Conservation (phyloP, 1,140 invertebrate genomes). For the Tyrophagus putrescentiae region DNA sequence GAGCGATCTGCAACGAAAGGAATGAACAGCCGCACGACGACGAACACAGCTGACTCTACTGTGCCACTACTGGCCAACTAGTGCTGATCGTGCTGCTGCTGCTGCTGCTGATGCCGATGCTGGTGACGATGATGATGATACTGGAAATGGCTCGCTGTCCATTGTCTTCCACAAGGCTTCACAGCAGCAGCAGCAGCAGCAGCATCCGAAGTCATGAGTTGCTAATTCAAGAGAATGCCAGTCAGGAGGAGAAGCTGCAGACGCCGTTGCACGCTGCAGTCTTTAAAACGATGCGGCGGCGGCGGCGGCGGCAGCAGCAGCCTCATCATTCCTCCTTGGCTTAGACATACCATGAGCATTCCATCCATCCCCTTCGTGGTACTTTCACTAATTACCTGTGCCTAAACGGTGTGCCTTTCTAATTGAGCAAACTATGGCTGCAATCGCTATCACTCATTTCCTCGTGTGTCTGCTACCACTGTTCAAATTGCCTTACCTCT, state of each 20-base stretch:
- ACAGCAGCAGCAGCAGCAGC: neutral
- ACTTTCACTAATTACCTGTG: slow-evolving; percentile 11
- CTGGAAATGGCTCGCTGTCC: slow-evolving; percentile 7
- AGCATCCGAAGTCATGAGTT: too few relatives aligned
- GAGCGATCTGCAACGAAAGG: too few relatives aligned
- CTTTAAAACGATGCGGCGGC: neutral
- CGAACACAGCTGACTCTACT: neutral
- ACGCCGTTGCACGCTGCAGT: neutral
- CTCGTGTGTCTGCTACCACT: neutral
- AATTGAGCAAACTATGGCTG: too few relatives aligned
- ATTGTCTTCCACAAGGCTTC: neutral
- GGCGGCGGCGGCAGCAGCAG: too few relatives aligned
- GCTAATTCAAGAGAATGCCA: slow-evolving; percentile 8
- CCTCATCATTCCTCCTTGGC: too few relatives aligned
- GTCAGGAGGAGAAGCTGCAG: too few relatives aligned
- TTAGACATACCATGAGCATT: neutral
- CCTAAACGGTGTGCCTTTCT: too few relatives aligned
- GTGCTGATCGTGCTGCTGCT: too few relatives aligned
- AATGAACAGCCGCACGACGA: neutral
- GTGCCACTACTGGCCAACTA: too few relatives aligned
- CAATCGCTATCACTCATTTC: neutral
- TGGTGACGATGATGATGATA: too few relatives aligned
- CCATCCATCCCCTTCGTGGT: neutral
- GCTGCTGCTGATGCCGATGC: too few relatives aligned
- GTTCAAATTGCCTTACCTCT: too few relatives aligned